These are phyloP conservation scores for Hyaena hyaena DNA, from an alignment of 2,113 vertebrate genomes.

Conservation along the genomic window DNA sequence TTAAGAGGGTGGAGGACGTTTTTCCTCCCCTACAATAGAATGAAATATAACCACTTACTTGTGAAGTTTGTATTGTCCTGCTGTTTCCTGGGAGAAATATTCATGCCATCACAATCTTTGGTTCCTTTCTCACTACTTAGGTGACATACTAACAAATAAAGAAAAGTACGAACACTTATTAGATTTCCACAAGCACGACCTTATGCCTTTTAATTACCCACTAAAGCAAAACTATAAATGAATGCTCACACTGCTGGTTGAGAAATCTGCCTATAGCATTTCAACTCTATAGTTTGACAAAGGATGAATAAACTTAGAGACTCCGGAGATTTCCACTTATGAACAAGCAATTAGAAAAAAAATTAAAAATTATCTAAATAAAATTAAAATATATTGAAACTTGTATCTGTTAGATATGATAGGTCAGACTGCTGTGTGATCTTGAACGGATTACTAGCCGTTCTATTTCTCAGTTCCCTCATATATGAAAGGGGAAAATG, in stretches of 20 bases:
- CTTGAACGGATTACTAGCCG: neutral
- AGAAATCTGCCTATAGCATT: neutral
- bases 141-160: neutral
- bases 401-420: neutral
- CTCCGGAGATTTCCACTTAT: neutral
- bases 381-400: neutral
- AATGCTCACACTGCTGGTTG: neutral
- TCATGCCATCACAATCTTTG: neutral
- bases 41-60: neutral
- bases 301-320: neutral
- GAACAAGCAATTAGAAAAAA: neutral
- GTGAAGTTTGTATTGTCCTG: neutral
- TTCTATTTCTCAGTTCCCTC: neutral
- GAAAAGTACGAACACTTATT: neutral
- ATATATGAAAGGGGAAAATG: neutral
- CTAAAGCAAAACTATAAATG: neutral
- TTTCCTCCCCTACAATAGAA: neutral
- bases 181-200: neutral
- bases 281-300: neutral
- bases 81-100: neutral
- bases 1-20: neutral
- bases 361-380: neutral
- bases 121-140: neutral
- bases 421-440: neutral
- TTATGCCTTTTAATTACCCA: neutral